Base-by-base conservation (phyloP, 2,113 vertebrate genomes). In the Sula dactylatra region DNA sequence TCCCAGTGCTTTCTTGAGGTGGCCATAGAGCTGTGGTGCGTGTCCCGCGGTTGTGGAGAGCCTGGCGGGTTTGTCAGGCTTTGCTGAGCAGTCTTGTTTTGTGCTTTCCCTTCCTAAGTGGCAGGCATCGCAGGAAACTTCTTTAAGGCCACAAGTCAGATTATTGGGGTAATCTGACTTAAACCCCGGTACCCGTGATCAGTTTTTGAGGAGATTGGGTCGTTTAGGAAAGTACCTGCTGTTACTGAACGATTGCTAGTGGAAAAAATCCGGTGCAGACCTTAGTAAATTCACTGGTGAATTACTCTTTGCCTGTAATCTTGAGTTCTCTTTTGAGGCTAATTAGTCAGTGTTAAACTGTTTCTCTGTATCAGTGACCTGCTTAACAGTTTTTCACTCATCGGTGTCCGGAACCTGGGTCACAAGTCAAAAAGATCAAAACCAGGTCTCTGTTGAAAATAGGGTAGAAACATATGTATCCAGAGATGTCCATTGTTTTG, bases 391-490 rank as follows among this genome's bases (percentile, higher is more conserved):
- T 87, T 82, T 82, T 76, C 16, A 11, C 3, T 89, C 15, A 4
- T 6, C 45, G 13, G 3, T 64, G 20, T 55, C 27, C 15, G 34
- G 61, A 67, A 47, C 7, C 7, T 58, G 29, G 16, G 10, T 59
- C 44, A n/a, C 22, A 65, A 72, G 42, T 58, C 54, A 49, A 1
- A 2, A 42, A 49, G 49, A 32, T 59, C 44, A 58, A 79, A 79
- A 54, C 4, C 6, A 82, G 36, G 6, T 38, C 11, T 72, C 7
- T 76, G 2, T 36, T 65, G 74, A 90, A 90, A 82, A 29, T 44
- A 61, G 61, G 13, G 5, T 61, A 21, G 26, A 77, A 72, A 58
- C 7, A 8, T 6, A 1, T 0, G 0, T 58, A 7, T 50, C 22
- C 27, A 52, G 52, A 40, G 21, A 36, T 44, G 32, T 9, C 4